Conservation (phyloP, 2,797 vertebrate species). For the Sebastolobus altivelis region DNA sequence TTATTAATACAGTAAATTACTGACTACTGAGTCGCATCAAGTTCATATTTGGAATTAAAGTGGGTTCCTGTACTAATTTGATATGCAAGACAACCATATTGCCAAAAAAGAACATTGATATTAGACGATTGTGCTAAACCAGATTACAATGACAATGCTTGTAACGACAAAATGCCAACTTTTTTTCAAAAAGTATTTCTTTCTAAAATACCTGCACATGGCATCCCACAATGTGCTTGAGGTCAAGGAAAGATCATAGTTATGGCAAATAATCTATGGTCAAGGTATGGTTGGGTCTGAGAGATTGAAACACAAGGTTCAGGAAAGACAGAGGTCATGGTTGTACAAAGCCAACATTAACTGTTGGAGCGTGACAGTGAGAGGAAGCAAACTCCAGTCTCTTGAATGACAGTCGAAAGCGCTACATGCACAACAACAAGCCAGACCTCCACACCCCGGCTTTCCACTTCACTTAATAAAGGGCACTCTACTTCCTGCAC, state of each 20-base stretch:
- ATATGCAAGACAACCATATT: background rate
- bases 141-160: background rate
- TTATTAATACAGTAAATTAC: background rate
- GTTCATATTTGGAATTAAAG: background rate
- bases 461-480: background rate
- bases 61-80: background rate
- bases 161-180: too few relatives aligned
- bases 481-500: background rate
- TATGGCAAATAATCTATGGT: background rate
- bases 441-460: conserved; percentile 12
- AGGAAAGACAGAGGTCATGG: background rate
- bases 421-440: background rate
- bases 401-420: background rate
- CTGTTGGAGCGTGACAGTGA: background rate
- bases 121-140: background rate
- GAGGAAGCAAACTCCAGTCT: background rate
- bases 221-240: background rate
- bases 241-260: background rate
- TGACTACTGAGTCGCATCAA: background rate
- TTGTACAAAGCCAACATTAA: background rate
- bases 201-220: background rate
- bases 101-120: background rate
- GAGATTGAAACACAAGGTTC: background rate
- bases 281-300: background rate
- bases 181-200: background rate